phyloP scores from a whole-genome alignment of 2,797 vertebrate species.

The Mallotus villosus region DNA sequence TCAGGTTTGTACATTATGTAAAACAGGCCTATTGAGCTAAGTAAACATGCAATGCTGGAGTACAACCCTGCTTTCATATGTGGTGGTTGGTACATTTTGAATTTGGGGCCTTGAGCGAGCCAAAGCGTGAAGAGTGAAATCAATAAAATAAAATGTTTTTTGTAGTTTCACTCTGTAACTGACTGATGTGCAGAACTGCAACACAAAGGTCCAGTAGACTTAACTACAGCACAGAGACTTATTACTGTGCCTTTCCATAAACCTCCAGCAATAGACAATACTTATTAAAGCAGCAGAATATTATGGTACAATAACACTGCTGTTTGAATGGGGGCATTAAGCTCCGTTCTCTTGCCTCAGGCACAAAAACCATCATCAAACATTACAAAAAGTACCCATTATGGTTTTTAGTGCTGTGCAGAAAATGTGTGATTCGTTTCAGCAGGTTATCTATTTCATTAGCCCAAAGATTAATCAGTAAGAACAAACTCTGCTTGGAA shows the following conservation, averaged over 20 bases:
- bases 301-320: slow-evolving; percentile 27
- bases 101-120: no score
- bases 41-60: neutral
- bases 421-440: slow-evolving; percentile 54
- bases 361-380: slow-evolving; percentile 40
- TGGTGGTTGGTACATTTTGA: no score
- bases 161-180: no score
- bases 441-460: slow-evolving; percentile 59
- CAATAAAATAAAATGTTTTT: no score
- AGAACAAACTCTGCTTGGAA: slow-evolving; percentile 35
- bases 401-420: slow-evolving; percentile 36
- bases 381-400: slow-evolving; percentile 26
- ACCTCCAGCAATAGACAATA: neutral
- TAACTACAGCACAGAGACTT: neutral
- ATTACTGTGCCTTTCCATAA: slow-evolving; percentile 9
- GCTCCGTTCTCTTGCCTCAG: slow-evolving; percentile 27
- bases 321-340: slow-evolving; percentile 24
- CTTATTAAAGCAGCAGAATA: slow-evolving; percentile 9
- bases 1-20: slow-evolving; percentile 9
- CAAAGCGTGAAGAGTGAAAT: no score
- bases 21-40: slow-evolving; percentile 9
- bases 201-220: neutral
- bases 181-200: slow-evolving; percentile 1
- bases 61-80: no score
- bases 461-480: slow-evolving; percentile 42